Percentiles rank a stretch among this genome's conserved stretches.
These are phyloP conservation scores for Trichopria drosophilae DNA, from an alignment of 2,888 invertebrate genomes.

Conservation along the genomic window DNA sequence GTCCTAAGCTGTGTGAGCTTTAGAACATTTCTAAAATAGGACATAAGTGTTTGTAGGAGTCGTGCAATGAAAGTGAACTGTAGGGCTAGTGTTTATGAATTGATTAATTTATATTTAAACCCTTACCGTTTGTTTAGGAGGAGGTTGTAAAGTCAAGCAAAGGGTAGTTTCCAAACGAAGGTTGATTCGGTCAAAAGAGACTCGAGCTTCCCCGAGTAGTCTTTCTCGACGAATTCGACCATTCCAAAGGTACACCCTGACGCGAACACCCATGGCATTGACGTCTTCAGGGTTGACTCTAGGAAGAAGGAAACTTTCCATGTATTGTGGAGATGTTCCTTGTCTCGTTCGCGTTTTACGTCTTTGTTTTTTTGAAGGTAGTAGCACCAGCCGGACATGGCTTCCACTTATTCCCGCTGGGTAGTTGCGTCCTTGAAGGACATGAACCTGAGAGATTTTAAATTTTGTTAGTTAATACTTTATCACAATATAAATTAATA, in stretches of 20 bases:
- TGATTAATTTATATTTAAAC: background rate
- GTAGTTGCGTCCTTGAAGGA: constrained; percentile 85
- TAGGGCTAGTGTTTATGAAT: too few relatives aligned
- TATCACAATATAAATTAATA: too few relatives aligned
- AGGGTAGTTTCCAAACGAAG: constrained; percentile 87
- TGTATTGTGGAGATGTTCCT: constrained; percentile 88
- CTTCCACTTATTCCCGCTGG: constrained; percentile 70
- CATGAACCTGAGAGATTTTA: constrained; percentile 64
- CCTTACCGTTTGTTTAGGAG: constrained; percentile 50
- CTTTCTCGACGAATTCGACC: constrained; percentile 91
- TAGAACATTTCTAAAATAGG: too few relatives aligned
- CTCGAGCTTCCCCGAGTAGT: constrained; percentile 85
- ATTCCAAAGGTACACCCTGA: constrained; percentile 84
- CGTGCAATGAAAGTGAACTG: too few relatives aligned
- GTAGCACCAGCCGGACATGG: constrained; percentile 82
- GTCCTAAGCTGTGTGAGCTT: too few relatives aligned
- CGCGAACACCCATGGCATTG: constrained; percentile 85
- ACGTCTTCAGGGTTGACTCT: constrained; percentile 95
- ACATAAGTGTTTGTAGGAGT: too few relatives aligned
- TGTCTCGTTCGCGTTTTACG: constrained; percentile 91
- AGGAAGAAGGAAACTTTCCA: constrained; percentile 89
- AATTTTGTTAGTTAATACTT: background rate
- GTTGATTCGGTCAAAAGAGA: constrained; percentile 87
- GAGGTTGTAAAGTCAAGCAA: constrained; percentile 79
- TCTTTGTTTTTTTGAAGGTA: constrained; percentile 91